Evolutionary conservation across 2,888 invertebrate genomes (phyloP), one percentile per base, ranked within the genome.

Genomic region (Thereva nobilitata): DNA sequence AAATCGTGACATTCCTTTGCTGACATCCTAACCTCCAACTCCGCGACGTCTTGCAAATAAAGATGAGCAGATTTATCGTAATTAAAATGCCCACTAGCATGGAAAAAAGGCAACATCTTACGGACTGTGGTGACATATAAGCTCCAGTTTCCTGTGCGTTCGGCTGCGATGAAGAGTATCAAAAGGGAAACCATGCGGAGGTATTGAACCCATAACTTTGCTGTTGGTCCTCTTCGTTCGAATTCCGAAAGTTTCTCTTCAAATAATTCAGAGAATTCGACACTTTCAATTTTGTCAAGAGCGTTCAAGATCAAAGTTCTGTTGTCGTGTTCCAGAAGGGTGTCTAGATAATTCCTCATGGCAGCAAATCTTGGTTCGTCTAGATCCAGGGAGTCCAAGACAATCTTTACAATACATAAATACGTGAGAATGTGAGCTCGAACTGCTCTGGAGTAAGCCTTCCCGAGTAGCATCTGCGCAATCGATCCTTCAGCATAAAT

Each of bases 31-130:
- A 4, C 5, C 9, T 8, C n/a, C 5, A 45, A 9, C 9, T 69
- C 35, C 5, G 61, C 47, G 77, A 79, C 79, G 70, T 78, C 76
- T 74, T 80, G 80, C 12, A 80, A 64, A 73, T 79, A 78, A 5
- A 79, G 55, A 52, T 77, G 76, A 34, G 69, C 70, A 55, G 71
- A 75, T 72, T 77, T 77, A 37, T 76, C 75, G 71, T 79, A 78
- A 3, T 71, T 63, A 61, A 76, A 76, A 9, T 72, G 81, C 76
- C 7, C 79, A 67, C 70, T 72, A 34, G 78, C 76, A 71, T 78
- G 75, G 70, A 78, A 78, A 71, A 71, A 75, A 4, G 78, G 77
- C 35, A 79, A 23, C 74, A 78, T 78, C 68, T 64, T 69, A 67
- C 72, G 65, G 5, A 76, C 59, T 55, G 69, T 70, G 12, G 8